Base-by-base conservation (phyloP, 2,888 invertebrate species). In the Crossocerus cetratus region DNA sequence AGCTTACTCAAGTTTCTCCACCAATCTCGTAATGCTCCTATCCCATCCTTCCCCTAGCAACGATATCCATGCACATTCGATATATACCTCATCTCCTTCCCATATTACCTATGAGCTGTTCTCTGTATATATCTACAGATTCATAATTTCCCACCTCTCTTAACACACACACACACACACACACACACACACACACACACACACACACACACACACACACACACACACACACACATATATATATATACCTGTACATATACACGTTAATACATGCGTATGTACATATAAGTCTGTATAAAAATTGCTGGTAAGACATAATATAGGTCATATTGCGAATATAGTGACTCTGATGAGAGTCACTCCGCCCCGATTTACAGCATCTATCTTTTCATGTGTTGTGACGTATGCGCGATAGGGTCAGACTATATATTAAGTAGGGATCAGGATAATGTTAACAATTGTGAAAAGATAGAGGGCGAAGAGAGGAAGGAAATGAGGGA, bases 401-500 rank as follows among this genome's bases (percentile, higher is more conserved):
- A 32, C 11, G 4, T 32, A 32, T 5, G 32, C 32, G 32, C 11
- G 32, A 32, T 32, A 32, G 32, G 32, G 32, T 5, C 32, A 32
- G 32, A 32, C 5, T 32, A 32, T 32, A 32, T 32, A 32, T 2
- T 32, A 32, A 8, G 32, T n/a, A 32, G 56, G 18, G 14, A 21
- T n/a, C n/a, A 22, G 49, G 16, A 54, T 4, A 18, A 57, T 22
- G 20, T 8, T 45, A 18, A 65, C 21, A 2, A 63, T 32, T 57
- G 56, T 3, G 44, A 53, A 55, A 49, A n/a, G 16, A 64, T 49
- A 42, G 57, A 45, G 22, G 32, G 32, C 8, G 32, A 32, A 43
- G 67, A 60, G 71, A 58, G 62, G 58, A 69, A 62, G 66, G 58
- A 65, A 74, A 67, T 60, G 70, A 69, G 11, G 32, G 54, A 3